Conservation (phyloP, 2,888 invertebrate species). For the Sesia apiformis region DNA sequence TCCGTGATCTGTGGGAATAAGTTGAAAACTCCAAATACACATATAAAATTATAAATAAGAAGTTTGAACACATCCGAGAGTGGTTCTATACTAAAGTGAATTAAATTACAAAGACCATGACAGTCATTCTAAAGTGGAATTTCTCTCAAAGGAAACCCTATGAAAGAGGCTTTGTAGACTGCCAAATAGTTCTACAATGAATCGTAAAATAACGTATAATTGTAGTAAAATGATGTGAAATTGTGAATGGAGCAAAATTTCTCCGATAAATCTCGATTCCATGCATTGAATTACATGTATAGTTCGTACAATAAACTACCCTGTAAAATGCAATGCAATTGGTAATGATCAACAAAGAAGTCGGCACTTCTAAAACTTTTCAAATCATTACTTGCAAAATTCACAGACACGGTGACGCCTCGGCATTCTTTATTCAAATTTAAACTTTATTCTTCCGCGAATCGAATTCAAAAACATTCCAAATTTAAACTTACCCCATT, state of each 20-base stretch:
- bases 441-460: constrained; percentile 9
- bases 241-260: constrained; percentile 29
- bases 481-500: constrained; percentile 18
- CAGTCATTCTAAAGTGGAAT: too few species aligned
- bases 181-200: not conserved
- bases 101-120: too few species aligned
- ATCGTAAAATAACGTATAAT: constrained; percentile 31
- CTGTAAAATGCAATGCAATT: not conserved
- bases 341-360: not conserved
- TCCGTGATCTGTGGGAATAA: too few species aligned
- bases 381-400: not conserved
- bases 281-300: not conserved
- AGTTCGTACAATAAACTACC: not conserved
- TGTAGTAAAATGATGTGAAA: constrained; percentile 34
- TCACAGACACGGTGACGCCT: not conserved
- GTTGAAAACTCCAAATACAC: too few species aligned
- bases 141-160: too few species aligned
- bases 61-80: too few species aligned
- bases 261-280: not conserved
- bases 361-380: not conserved
- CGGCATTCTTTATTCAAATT: constrained; percentile 9
- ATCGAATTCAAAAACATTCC: constrained; percentile 4
- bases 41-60: too few species aligned
- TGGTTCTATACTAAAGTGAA: too few species aligned
- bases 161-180: not conserved